Evolutionary conservation across 1,140 invertebrate species (phyloP).

Genomic region (Drosophila azteca): DNA sequence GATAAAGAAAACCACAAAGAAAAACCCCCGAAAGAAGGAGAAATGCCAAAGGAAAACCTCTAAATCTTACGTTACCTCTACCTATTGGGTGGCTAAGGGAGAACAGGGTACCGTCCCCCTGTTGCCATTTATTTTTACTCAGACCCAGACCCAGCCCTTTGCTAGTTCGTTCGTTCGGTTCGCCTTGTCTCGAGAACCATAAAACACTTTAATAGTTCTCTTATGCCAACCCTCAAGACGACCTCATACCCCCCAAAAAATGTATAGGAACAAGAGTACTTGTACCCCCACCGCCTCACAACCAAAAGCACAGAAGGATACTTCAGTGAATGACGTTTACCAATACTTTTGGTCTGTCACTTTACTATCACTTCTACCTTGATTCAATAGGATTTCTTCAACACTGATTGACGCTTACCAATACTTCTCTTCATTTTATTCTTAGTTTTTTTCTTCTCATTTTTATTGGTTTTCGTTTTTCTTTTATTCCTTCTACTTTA

Average conservation of each 20-base stretch:
- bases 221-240: constrained; percentile 39
- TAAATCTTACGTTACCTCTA: constrained; percentile 32
- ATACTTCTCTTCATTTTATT: too few relatives aligned
- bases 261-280: too few relatives aligned
- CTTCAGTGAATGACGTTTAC: constrained; percentile 46
- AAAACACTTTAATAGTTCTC: constrained; percentile 80
- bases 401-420: too few relatives aligned
- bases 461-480: too few relatives aligned
- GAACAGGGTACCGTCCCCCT: constrained; percentile 8
- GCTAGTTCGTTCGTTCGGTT: constrained; percentile 24
- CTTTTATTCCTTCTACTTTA: too few relatives aligned
- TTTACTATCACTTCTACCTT: too few relatives aligned
- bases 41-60: constrained; percentile 22
- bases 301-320: constrained; percentile 13
- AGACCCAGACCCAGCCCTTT: constrained; percentile 4
- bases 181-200: constrained; percentile 73
- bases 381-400: too few relatives aligned
- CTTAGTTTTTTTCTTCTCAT: too few relatives aligned
- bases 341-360: too few relatives aligned
- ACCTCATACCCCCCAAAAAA: not conserved
- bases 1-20: constrained; percentile 47
- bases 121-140: constrained; percentile 42
- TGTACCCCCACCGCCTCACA: not conserved
- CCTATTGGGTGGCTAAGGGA: constrained; percentile 21
- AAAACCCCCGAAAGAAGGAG: not conserved